Evolutionary conservation across 1,140 invertebrate genomes (phyloP).

Genomic region (Zaprionus ornatus): DNA sequence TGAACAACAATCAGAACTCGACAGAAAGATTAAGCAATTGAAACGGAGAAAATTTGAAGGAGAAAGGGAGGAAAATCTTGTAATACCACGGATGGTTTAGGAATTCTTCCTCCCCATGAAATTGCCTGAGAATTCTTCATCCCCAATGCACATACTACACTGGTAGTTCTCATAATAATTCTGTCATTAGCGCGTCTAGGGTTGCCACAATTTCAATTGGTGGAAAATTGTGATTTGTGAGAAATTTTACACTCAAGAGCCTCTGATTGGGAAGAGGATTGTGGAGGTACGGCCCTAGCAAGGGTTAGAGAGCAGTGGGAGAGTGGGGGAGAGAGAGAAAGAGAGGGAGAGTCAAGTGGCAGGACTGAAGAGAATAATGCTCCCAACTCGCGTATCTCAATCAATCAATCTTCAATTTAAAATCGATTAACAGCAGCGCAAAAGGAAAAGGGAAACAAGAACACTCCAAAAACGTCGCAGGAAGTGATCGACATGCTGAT

Average conservation of each 20-base stretch:
- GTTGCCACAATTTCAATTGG: constrained; percentile 33
- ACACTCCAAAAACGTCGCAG: neutral
- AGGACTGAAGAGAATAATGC: constrained; percentile 6
- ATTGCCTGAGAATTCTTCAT: constrained; percentile 1
- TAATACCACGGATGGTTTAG: too few species aligned
- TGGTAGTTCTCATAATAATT: neutral
- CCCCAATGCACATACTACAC: neutral
- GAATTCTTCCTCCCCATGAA: neutral
- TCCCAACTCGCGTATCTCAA: constrained; percentile 39
- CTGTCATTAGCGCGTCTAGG: neutral
- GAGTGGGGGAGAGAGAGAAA: neutral
- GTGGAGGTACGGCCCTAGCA: constrained; percentile 29
- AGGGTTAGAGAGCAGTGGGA: neutral
- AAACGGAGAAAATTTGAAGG: neutral
- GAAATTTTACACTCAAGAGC: constrained; percentile 29
- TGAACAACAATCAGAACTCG: neutral
- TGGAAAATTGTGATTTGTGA: constrained; percentile 15
- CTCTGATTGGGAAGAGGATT: neutral
- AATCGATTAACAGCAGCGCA: constrained; percentile 58
- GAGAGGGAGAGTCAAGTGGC: neutral
- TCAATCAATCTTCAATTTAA: constrained; percentile 71
- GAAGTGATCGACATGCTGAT: neutral
- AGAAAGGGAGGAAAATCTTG: neutral
- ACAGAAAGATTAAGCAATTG: neutral
- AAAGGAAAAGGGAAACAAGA: constrained; percentile 20